Evolutionary conservation across 2,113 vertebrate species (phyloP), one percentile per base, ranked within the genome.

Genomic region (Phasianus colchicus): DNA sequence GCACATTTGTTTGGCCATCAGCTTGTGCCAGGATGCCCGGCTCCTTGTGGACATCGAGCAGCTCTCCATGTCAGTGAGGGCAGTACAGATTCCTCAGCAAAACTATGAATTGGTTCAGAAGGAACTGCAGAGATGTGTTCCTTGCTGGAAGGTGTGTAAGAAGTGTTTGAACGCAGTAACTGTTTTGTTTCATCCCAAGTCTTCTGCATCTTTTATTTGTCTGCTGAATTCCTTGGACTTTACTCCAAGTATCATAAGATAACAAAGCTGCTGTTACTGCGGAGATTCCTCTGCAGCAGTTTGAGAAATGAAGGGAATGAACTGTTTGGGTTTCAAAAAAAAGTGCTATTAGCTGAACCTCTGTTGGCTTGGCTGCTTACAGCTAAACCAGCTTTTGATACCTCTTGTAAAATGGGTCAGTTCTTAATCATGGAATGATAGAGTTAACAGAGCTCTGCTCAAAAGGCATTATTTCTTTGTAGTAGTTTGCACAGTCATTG

Each of bases 381-480:
- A 79, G 91, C 93, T 93, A 67, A 89, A 77, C 88, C 75, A 86
- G 92, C 95, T 93, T 90, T 90, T 88, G 93, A 94, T 94, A 94
- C 94, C 93, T 96, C 95, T 77, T 86, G 84, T 93, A 54, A 77
- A 92, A 76, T 92, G 86, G 93, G 83, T 96, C 81, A 92, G 88
- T 90, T 93, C 45, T 88, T 88, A 78, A 73, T 82, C 21, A 16
- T 82, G 67, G 42, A 42, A 25, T 52, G 66, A 29, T 52, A 65
- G 69, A 52, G 10, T 64, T 52, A 78, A 38, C 9, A 76, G 72
- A 64, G 38, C 93, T 86, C 90, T 95, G 83, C 58, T 92, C 83
- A 47, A 30, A 88, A 83, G 90, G 94, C 93, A 92, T 92, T 91
- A 73, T 89, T 93, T 88, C 63, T 88, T 84, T 86, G 87, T 93